Evolutionary conservation across 2,888 invertebrate genomes (phyloP), one percentile per base, ranked within the genome.

Genomic region (Calliscelio sp.): DNA sequence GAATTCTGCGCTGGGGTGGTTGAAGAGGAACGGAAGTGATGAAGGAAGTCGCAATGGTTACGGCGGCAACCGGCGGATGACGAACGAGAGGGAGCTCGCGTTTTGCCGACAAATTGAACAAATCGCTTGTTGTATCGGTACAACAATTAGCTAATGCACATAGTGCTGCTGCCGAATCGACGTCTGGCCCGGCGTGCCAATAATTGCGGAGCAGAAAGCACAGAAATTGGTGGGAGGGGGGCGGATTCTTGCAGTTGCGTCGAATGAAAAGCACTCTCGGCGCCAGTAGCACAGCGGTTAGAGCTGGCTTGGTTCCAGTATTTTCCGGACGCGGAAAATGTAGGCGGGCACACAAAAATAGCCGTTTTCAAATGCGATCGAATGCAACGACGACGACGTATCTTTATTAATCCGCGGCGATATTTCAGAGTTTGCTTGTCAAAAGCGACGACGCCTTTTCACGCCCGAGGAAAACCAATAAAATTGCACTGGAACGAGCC

Each of bases 71-170:
- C 85, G 81, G 74, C 82, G 71, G 73, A 88, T 71, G 79, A 71
- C 74, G 75, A 82, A 86, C 79, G 77, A 51, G 68, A 83, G 85
- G 74, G 49, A 73, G 51, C 32, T 75, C 77, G 71, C 59, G 73
- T 73, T 75, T 73, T 59, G 35, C 81, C 71, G 86, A 86, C 87
- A 87, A 89, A 88, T 88, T 86, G 87, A 85, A 86, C 86, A 66
- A 80, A 88, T 86, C 87, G 86, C 78, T 49, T 81, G n/a, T n/a
- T n/a, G 73, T 86, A 87, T 86, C 86, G 86, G 82, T 77, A 84
- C 88, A 88, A 90, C 91, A 92, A 92, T 92, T 91, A 92, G 92
- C 91, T 92, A 92, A 92, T 92, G 92, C 89, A 90, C 83, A 79
- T 86, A 28, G 28, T 6, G 28, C 28, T 28, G 28, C 81, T 85